Base-by-base conservation (phyloP, 2,797 vertebrate genomes). In the Antennarius maculatus region DNA sequence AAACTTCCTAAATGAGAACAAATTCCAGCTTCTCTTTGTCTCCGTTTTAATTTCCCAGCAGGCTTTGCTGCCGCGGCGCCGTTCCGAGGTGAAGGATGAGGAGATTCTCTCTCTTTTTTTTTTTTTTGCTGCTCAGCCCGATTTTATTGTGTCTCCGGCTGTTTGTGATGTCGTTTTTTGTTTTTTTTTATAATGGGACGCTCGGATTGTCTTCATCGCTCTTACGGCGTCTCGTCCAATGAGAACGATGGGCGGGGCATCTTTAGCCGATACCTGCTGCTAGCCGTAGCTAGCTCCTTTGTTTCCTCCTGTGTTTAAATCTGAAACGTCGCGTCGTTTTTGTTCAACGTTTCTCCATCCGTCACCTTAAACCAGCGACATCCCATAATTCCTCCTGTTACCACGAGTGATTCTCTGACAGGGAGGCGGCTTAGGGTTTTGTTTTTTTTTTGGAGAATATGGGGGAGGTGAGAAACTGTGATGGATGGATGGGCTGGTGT, bases 1-100 rank as follows among this genome's bases (percentile, higher is more conserved):
- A 72, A 59, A 79, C 52, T 62, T 79, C 79, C 63, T 86, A 85
- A 88, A 89, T 86, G 82, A 88, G 88, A 86, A 86, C 82, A 87
- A 77, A 89, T 87, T 81, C 74, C 73, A 75, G 70, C 70, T 86
- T 75, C 77, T 87, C 81, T 70, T 64, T 46, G 60, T 62, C 78
- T 74, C 48, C 15, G 14, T 74, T 89, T 88, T 91, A 87, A 88
- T 91, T 91, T 89, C 89, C 89, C 88, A 65, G 86, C 81, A 87
- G 88, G 61, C 66, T 86, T 77, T 18, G 56, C 60, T 42, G 77
- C 72, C 16, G 64, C 34, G 27, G 69, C 68, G 70, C 77, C 2
- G 53, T 42, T 77, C 57, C 41, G 58, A 83, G 83, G 79, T 89
- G 84, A 89, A 77, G 78, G 79, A 89, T 79, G 82, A 77, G 80